Conservation (phyloP, 2,888 invertebrate genomes). For the Amphipoea lucens region DNA sequence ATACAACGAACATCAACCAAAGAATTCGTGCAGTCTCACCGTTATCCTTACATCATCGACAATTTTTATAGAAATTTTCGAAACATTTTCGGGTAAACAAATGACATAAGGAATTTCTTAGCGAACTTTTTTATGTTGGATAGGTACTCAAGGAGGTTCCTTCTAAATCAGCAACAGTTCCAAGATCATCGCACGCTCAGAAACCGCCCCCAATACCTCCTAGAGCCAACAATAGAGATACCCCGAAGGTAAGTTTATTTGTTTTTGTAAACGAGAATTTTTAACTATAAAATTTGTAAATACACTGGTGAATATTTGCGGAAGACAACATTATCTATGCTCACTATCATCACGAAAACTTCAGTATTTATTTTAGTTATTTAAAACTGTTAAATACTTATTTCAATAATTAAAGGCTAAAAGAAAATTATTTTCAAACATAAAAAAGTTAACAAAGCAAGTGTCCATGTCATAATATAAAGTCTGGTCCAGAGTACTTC, state of each 20-base stretch:
- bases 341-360: background rate
- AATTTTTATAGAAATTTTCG: background rate
- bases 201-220: constrained; percentile 87
- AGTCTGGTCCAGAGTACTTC: background rate
- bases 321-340: background rate
- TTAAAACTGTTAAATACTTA: background rate
- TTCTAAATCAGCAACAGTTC: constrained; percentile 83
- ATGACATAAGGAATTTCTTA: background rate
- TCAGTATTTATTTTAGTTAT: background rate
- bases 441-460: background rate
- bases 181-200: constrained; percentile 79
- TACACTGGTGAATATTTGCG: background rate
- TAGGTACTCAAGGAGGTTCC: constrained; percentile 79
- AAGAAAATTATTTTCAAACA: background rate
- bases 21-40: too few relatives aligned
- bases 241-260: constrained; percentile 71
- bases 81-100: background rate
- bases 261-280: background rate
- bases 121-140: constrained; percentile 34
- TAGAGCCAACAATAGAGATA: constrained; percentile 76
- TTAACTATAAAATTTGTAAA: background rate
- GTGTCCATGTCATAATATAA: background rate
- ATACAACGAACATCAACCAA: background rate
- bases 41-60: background rate
- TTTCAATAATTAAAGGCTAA: background rate